These are phyloP conservation scores for Lemur catta DNA, from an alignment of 2,797 vertebrate genomes.

Conservation along the genomic window DNA sequence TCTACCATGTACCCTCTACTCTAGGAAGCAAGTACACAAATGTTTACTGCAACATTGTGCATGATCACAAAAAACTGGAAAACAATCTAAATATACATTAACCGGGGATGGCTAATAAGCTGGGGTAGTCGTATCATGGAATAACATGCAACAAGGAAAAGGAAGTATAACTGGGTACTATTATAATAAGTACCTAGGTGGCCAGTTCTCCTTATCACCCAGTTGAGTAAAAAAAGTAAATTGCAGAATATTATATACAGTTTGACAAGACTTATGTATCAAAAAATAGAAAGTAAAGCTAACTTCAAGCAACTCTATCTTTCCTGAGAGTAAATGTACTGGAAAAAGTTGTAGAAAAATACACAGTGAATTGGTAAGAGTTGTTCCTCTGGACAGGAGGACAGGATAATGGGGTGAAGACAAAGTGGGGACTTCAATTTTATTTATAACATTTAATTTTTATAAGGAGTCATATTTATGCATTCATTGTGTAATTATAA, in stretches of 20 bases:
- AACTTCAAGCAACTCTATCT: neutral
- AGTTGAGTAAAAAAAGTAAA: neutral
- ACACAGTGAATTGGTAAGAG: neutral
- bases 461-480: neutral
- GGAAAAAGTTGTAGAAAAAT: neutral
- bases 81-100: neutral
- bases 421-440: neutral
- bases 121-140: neutral
- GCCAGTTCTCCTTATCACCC: neutral
- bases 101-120: too few relatives aligned
- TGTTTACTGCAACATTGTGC: neutral
- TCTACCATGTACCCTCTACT: neutral
- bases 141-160: neutral
- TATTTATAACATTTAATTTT: neutral
- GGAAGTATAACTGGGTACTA: neutral
- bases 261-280: neutral
- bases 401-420: neutral
- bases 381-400: neutral
- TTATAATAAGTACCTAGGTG: neutral
- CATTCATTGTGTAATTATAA: neutral
- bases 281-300: constrained; percentile 1
- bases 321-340: neutral
- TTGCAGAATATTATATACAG: neutral
- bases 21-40: neutral
- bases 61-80: neutral